Percentiles rank a stretch among this genome's conserved stretches.
Conservation (phyloP, 1,140 invertebrate species). For the Nomia melanderi region DNA sequence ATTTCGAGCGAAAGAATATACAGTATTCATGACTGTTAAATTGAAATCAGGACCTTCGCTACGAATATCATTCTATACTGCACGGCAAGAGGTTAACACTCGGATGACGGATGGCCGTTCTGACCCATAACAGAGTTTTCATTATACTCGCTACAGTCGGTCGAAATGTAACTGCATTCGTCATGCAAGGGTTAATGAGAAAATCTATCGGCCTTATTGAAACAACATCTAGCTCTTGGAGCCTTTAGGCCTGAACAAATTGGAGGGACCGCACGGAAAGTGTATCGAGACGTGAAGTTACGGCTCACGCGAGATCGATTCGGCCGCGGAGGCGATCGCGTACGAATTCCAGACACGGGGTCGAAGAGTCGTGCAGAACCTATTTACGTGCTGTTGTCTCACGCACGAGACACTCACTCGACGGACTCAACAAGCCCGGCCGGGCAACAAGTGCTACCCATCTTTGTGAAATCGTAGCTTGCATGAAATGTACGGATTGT, state of each 20-base stretch:
- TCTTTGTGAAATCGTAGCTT: conserved; percentile 28
- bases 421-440: conserved; percentile 10
- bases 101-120: too few relatives aligned
- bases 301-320: conserved; percentile 28
- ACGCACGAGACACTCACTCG: conserved; percentile 62
- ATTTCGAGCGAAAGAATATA: too few relatives aligned
- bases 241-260: too few relatives aligned
- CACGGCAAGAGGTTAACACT: too few relatives aligned
- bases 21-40: too few relatives aligned
- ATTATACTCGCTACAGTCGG: too few relatives aligned
- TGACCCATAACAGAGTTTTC: too few relatives aligned
- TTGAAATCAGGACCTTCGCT: too few relatives aligned
- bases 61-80: too few relatives aligned
- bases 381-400: conserved; percentile 59
- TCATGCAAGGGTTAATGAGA: too few relatives aligned
- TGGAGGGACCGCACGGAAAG: neutral
- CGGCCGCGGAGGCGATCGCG: conserved; percentile 12
- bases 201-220: too few relatives aligned
- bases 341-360: conserved; percentile 21
- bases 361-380: conserved; percentile 47
- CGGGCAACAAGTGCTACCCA: conserved; percentile 66
- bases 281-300: neutral
- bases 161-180: neutral
- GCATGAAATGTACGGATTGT: conserved; percentile 22
- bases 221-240: too few relatives aligned